A percentile compares a stretch with the other conserved stretches of the same genome.
Evolutionary conservation across 2,888 invertebrate species (phyloP).

Genomic region (Ophion obscuratus): DNA sequence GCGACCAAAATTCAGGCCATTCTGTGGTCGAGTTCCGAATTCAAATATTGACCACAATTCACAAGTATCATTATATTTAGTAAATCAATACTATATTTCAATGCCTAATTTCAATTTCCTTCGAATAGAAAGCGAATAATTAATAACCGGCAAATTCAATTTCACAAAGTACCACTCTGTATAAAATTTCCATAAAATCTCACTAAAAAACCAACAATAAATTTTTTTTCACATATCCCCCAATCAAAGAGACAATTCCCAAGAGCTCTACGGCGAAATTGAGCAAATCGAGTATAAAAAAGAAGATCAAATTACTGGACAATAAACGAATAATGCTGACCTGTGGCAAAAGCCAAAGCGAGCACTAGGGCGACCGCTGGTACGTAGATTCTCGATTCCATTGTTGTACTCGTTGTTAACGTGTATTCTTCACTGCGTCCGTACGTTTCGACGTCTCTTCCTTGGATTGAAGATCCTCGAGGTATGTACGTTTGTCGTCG

Average conservation of each 20-base stretch:
- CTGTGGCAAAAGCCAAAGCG: slow-evolving; percentile 71
- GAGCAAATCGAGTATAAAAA: background rate
- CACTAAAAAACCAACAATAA: background rate
- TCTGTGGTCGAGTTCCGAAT: background rate
- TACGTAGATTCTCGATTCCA: slow-evolving; percentile 60
- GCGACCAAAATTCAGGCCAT: background rate
- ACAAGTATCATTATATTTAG: no score
- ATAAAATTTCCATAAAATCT: background rate
- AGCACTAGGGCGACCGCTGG: slow-evolving; percentile 69
- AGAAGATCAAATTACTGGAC: slow-evolving; percentile 9
- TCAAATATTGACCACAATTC: background rate
- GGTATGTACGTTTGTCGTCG: background rate
- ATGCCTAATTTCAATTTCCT: no score
- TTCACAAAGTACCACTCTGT: no score
- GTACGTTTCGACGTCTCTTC: background rate
- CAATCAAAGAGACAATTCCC: background rate
- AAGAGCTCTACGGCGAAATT: no score
- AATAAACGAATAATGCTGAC: slow-evolving; percentile 66
- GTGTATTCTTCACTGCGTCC: slow-evolving; percentile 57
- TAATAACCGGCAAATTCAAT: no score
- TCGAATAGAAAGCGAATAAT: no score
- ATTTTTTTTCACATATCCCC: background rate
- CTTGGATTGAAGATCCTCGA: background rate
- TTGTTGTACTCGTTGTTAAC: slow-evolving; percentile 62
- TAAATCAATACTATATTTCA: no score